phyloP scores from a whole-genome alignment of 1,140 invertebrate species.

The Maniola jurtina region DNA sequence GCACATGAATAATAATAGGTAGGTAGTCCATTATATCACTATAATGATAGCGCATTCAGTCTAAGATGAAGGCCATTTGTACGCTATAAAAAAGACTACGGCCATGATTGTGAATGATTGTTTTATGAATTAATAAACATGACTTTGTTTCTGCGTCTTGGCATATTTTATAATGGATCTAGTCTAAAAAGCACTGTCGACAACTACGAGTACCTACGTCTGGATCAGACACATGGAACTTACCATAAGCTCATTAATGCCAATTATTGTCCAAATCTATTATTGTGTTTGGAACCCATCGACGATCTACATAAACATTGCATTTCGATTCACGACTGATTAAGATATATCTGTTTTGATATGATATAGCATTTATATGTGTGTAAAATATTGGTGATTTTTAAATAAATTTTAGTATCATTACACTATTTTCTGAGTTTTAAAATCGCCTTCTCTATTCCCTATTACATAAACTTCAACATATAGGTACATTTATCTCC shows the following conservation, averaged over 20 bases:
- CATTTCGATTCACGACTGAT: slow-evolving; percentile 48
- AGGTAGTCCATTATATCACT: slow-evolving; percentile 18
- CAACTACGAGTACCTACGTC: slow-evolving; percentile 50
- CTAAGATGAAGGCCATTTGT: slow-evolving; percentile 33
- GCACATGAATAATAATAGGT: slow-evolving; percentile 14
- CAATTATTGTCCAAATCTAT: slow-evolving; percentile 60
- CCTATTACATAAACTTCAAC: slow-evolving; percentile 36
- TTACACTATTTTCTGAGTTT: slow-evolving; percentile 6
- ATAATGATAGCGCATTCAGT: slow-evolving; percentile 28
- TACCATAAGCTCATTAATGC: slow-evolving; percentile 64
- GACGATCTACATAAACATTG: slow-evolving; percentile 50
- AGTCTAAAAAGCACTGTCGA: slow-evolving; percentile 65
- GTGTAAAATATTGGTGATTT: slow-evolving; percentile 2
- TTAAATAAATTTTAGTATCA: background rate
- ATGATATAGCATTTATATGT: background rate
- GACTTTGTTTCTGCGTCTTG: slow-evolving; percentile 20
- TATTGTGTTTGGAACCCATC: slow-evolving; percentile 50
- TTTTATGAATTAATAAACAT: slow-evolving; percentile 26
- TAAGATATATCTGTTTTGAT: slow-evolving; percentile 39
- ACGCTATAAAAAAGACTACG: slow-evolving; percentile 26
- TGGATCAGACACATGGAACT: slow-evolving; percentile 60
- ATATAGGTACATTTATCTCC: slow-evolving; percentile 12
- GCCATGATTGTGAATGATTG: slow-evolving; percentile 37
- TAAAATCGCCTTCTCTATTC: slow-evolving; percentile 22
- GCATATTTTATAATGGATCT: slow-evolving; percentile 62